Conservation (phyloP, 2,888 invertebrate genomes). For the Anorthoa munda region DNA sequence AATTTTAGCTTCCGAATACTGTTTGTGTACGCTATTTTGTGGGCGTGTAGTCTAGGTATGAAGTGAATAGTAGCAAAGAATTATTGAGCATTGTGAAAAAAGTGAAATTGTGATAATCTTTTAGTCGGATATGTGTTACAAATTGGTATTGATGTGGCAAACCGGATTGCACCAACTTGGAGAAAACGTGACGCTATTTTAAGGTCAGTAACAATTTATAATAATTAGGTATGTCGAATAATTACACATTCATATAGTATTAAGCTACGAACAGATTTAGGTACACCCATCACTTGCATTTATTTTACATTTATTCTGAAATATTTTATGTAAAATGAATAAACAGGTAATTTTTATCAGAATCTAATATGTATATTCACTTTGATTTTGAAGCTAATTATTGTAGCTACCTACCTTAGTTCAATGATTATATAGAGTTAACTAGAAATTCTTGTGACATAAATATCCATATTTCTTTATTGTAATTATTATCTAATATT, state of each 20-base stretch:
- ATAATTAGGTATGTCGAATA: slow-evolving; percentile 22
- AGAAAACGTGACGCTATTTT: slow-evolving; percentile 87
- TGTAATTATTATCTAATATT: not conserved
- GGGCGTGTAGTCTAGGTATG: slow-evolving; percentile 78
- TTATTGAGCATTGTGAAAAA: slow-evolving; percentile 68
- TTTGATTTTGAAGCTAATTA: not conserved
- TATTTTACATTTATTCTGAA: not conserved
- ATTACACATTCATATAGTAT: slow-evolving; percentile 19
- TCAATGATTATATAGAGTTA: not conserved
- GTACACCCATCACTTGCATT: not conserved
- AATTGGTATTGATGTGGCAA: slow-evolving; percentile 88
- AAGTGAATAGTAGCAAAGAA: slow-evolving; percentile 57
- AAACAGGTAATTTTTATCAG: slow-evolving; percentile 6
- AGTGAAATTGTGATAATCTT: slow-evolving; percentile 76
- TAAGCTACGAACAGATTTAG: not conserved
- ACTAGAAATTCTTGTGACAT: not conserved
- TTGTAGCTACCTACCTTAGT: not conserved
- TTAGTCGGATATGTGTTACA: slow-evolving; percentile 82
- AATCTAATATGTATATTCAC: not conserved
- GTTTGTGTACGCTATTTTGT: slow-evolving; percentile 83
- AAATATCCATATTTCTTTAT: not conserved
- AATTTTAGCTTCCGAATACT: slow-evolving; percentile 81
- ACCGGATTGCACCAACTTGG: slow-evolving; percentile 86
- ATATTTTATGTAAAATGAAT: not conserved
- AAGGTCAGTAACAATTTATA: slow-evolving; percentile 83